Evolutionary conservation across 2,797 vertebrate genomes (phyloP).

Genomic region (Diplodus sargus): DNA sequence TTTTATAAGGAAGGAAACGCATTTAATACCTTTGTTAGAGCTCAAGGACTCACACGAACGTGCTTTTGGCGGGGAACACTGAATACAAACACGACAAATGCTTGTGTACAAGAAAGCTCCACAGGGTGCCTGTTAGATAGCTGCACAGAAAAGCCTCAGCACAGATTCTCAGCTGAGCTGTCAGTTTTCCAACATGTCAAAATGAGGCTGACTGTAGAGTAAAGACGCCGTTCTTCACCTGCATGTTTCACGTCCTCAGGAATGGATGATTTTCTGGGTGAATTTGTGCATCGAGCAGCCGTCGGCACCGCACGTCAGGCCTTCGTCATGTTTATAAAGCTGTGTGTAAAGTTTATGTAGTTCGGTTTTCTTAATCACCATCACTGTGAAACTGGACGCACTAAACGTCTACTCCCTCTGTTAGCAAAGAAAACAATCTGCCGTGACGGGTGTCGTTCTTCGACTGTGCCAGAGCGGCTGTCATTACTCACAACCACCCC

Average conservation of each 20-base stretch:
- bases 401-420: too few species aligned
- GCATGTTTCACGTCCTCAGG: background rate
- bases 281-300: background rate
- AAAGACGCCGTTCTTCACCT: background rate
- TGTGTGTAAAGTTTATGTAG: background rate
- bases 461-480: too few species aligned
- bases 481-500: too few species aligned
- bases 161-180: background rate
- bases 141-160: background rate
- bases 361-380: background rate
- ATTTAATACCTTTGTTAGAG: background rate
- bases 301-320: background rate
- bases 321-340: background rate
- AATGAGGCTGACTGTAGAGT: background rate
- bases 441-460: too few species aligned
- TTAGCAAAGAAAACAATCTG: too few species aligned
- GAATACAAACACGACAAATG: background rate
- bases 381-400: background rate
- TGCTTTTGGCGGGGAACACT: background rate
- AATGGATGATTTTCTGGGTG: background rate
- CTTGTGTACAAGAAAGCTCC: background rate
- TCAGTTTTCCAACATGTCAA: background rate
- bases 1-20: background rate
- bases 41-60: background rate
- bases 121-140: background rate